Evolutionary conservation across 2,113 vertebrate genomes (phyloP).

Genomic region (Sceloporus undulatus): DNA sequence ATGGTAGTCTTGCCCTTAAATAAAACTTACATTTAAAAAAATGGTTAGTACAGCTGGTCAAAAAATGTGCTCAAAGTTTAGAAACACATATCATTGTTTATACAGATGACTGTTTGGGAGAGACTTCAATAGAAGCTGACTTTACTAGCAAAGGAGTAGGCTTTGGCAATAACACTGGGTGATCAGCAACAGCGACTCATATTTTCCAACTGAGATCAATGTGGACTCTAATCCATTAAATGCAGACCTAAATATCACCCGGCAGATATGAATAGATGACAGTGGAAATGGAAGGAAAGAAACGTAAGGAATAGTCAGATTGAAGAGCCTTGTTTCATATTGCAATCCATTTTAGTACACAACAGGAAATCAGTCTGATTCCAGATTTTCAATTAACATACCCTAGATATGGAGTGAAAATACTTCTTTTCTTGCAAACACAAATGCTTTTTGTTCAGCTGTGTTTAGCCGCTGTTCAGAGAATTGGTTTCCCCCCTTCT

Average conservation of each 20-base stretch:
- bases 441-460: constrained; percentile 67
- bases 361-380: constrained; percentile 70
- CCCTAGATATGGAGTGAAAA: constrained; percentile 69
- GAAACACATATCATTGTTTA: constrained; percentile 92
- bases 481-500: constrained; percentile 54
- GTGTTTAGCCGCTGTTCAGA: constrained; percentile 63
- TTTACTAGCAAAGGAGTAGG: constrained; percentile 71
- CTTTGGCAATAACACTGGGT: constrained; percentile 76
- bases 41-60: constrained; percentile 91
- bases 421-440: constrained; percentile 63
- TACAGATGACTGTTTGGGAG: constrained; percentile 89
- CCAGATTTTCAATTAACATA: constrained; percentile 78
- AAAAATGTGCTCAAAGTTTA: constrained; percentile 90
- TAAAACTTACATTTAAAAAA: constrained; percentile 73
- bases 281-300: constrained; percentile 56
- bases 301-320: constrained; percentile 64
- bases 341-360: constrained; percentile 72
- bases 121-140: constrained; percentile 87
- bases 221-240: constrained; percentile 72
- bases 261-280: constrained; percentile 72
- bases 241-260: constrained; percentile 75
- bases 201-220: constrained; percentile 81
- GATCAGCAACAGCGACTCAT: constrained; percentile 78
- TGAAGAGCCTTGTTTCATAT: constrained; percentile 72
- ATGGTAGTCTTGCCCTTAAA: constrained; percentile 71